Base-by-base conservation (phyloP, 2,888 invertebrate species). In the Thecocarcelia acutangulata region DNA sequence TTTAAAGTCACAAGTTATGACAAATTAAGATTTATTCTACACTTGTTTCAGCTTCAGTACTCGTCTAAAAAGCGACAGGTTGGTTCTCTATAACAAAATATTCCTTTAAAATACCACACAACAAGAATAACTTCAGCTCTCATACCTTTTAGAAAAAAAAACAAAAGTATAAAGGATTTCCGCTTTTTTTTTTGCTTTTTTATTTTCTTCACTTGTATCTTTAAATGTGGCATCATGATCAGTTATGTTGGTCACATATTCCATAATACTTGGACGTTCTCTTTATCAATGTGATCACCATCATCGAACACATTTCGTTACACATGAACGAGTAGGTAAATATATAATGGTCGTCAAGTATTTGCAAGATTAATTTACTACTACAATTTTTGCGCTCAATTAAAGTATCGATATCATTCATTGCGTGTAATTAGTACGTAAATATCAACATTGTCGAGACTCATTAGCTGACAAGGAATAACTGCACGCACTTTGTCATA, bases 401-500 rank as follows among this genome's bases (percentile, higher is more conserved):
- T 88, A 89, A 88, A 88, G 88, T 88, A 88, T 89, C 88, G 87
- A 88, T 87, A 88, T 88, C 88, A 82, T 82, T 82, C 78, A 78
- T 82, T 82, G 87, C 87, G 88, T 86, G 87, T 88, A 88, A 88
- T 88, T 88, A 88, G 88, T 82, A 88, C 86, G 84, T 83, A 84
- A 84, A 83, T 84, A 83, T 79, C 68, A 83, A 84, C 84, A 83
- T 84, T 84, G 83, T 79, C 80, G 79, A 69, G 84, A 76, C 83
- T 84, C 84, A 84, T 84, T 84, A 84, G 83, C 81, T 85, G 88
- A 87, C 89, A 86, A 88, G 87, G 89, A 87, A 89, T 89, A 89
- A 88, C 87, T 89, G 88, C 89, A 89, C 89, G 89, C 88, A 89
- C 88, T 87, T 88, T 88, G 88, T 88, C 89, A 88, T 89, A 89